A percentile compares a stretch with the other conserved stretches of the same genome.
Evolutionary conservation across 2,797 vertebrate species (phyloP).

Genomic region (Takifugu ocellatus): DNA sequence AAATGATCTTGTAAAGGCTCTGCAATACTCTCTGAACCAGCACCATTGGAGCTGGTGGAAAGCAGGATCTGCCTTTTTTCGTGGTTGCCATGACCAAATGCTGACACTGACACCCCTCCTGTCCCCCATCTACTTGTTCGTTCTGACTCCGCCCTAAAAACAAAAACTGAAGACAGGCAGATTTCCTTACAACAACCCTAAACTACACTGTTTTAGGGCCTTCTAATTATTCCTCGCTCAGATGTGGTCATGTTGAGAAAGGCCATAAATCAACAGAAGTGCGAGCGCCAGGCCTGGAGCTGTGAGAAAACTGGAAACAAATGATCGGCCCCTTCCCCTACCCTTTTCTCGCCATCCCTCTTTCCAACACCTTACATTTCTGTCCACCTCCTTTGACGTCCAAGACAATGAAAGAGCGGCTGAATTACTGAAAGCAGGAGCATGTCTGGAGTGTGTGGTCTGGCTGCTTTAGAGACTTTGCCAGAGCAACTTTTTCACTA

Average conservation of each 20-base stretch:
- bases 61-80: slow-evolving; percentile 14
- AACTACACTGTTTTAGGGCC: slow-evolving; percentile 82
- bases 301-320: slow-evolving; percentile 91
- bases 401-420: slow-evolving; percentile 22
- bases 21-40: slow-evolving; percentile 59
- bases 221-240: slow-evolving; percentile 88
- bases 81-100: slow-evolving; percentile 9
- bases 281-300: slow-evolving; percentile 83
- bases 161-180: slow-evolving; percentile 72
- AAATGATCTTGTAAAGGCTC: slow-evolving; percentile 78
- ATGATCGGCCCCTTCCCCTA: slow-evolving; percentile 71
- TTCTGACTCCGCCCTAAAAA: slow-evolving; percentile 42
- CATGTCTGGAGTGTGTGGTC: slow-evolving; percentile 12
- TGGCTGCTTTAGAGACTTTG: slow-evolving; percentile 11
- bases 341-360: slow-evolving; percentile 54
- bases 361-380: slow-evolving; percentile 42
- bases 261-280: slow-evolving; percentile 82
- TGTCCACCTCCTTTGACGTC: slow-evolving; percentile 32
- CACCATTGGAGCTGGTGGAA: slow-evolving; percentile 60
- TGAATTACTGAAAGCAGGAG: slow-evolving; percentile 3
- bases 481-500: slow-evolving; percentile 1
- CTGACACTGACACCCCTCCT: slow-evolving; percentile 29
- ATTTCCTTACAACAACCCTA: slow-evolving; percentile 80
- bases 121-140: slow-evolving; percentile 30
- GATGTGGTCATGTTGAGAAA: slow-evolving; percentile 85